Base-by-base conservation (phyloP, 1,140 invertebrate species). In the Colletes latitarsis region DNA sequence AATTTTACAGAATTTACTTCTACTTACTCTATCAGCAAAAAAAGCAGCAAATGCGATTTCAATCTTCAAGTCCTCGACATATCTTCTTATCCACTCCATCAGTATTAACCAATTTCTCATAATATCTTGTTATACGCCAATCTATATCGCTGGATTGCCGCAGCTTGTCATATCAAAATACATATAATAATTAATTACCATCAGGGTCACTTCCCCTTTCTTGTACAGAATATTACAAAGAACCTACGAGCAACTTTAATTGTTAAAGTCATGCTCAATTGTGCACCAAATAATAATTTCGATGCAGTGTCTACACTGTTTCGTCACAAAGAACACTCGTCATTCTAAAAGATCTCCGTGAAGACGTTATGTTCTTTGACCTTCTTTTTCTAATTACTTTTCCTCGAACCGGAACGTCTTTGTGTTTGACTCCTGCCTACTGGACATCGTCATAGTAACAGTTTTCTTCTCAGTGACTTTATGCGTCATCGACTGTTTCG, bases 401-500 rank as follows among this genome's bases (percentile, higher is more conserved):
- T 92, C 93, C 60, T 94, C 93, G 77, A 94, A 94, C 53, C 90
- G 90, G 75, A 94, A 94, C 30, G 90, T 93, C 86, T 94, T 94
- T 21, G 92, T 93, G 70, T 93, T 93, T 6, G 93, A 93, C 77
- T 94, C 94, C 66, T 94, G 93, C 73, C 93, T 93, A 81, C 90
- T 94, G 8, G 92, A 92, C 68, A 89, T 92, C 9, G 92, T 93
- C 88, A 90, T 94, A 0, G 93, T 93, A 4, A 94, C 90, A 4
- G 94, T 94, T 80, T 94, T 94, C 77, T 94, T 94, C 78, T 94
- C 94, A 12, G 93, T 93, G 14, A 94, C 91, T 76, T 94, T 94
- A 77, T 94, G 93, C 21, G 91, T 94, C 60, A 92, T 90, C 0
- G 94, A 94, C 68, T 94, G 94, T 63, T 94, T 94, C 19, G 93